phyloP scores from a whole-genome alignment of 2,797 vertebrate genomes.

The Rhyacichthys aspro region DNA sequence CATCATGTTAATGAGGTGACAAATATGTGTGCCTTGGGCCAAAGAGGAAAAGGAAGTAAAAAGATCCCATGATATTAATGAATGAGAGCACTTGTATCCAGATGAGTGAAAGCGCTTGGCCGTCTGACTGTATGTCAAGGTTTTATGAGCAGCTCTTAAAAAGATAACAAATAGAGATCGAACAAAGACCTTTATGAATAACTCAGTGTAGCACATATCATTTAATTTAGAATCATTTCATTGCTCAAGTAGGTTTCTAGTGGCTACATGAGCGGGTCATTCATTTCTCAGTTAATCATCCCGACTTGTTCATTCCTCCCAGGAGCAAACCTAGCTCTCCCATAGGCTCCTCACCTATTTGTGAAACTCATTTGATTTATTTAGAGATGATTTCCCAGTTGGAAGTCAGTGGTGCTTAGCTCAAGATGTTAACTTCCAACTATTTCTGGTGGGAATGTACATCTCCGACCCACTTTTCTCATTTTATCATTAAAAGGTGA shows the following conservation, averaged over 20 bases:
- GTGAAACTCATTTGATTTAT: constrained; percentile 83
- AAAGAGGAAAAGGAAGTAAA: too few species aligned
- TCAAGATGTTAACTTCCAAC: constrained; percentile 79
- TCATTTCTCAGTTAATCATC: constrained; percentile 81
- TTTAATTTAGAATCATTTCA: constrained; percentile 71
- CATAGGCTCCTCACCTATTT: constrained; percentile 80
- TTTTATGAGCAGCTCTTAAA: constrained; percentile 1
- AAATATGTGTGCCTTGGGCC: too few species aligned
- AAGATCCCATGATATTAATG: neutral
- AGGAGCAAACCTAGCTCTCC: constrained; percentile 76
- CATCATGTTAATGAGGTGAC: too few species aligned
- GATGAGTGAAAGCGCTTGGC: neutral
- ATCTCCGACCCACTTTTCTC: constrained; percentile 80
- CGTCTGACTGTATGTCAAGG: neutral
- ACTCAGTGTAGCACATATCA: constrained; percentile 57
- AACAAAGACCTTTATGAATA: constrained; percentile 52
- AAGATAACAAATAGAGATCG: constrained; percentile 45
- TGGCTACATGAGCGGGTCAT: constrained; percentile 75
- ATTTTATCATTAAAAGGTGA: constrained; percentile 77
- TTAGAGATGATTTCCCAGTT: constrained; percentile 84
- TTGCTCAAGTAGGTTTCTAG: constrained; percentile 73
- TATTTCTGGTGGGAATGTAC: constrained; percentile 77
- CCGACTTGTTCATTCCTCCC: constrained; percentile 75
- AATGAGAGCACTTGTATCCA: neutral
- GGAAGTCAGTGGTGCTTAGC: constrained; percentile 73